Conservation (phyloP, 2,797 vertebrate species). For the Artibeus jamaicensis region DNA sequence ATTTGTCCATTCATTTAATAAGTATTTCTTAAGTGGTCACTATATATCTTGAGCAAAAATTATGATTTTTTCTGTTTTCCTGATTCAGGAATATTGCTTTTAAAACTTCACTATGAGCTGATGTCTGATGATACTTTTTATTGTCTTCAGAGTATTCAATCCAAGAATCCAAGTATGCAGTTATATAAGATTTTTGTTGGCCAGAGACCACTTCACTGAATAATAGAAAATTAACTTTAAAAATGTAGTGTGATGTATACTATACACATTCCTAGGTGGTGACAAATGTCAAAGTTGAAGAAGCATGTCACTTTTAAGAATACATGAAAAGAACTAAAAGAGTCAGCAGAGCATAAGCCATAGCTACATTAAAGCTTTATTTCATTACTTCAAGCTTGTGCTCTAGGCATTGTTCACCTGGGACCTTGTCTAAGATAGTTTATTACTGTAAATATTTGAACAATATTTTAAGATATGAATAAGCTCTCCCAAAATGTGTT, state of each 20-base stretch:
- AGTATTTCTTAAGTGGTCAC: neutral
- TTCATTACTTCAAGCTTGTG: neutral
- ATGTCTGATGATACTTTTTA: constrained; percentile 51
- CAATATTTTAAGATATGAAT: constrained; percentile 1
- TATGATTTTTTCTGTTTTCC: constrained; percentile 17
- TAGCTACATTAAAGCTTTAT: constrained; percentile 2
- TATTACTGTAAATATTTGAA: constrained; percentile 34
- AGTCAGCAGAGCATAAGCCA: neutral
- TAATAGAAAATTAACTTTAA: constrained; percentile 35
- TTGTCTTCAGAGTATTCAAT: constrained; percentile 10
- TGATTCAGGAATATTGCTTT: neutral
- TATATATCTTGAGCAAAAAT: neutral
- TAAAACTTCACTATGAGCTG: constrained; percentile 2
- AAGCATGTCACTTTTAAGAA: constrained; percentile 39
- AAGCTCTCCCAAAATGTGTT: constrained; percentile 21
- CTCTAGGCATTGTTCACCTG: neutral
- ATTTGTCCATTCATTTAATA: neutral
- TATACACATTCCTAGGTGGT: constrained; percentile 10
- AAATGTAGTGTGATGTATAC: neutral
- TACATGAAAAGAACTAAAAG: neutral
- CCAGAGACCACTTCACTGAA: neutral
- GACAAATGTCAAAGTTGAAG: neutral
- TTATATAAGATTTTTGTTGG: constrained; percentile 44
- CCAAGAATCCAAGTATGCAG: neutral
- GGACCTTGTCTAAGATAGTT: neutral